Evolutionary conservation across 2,888 invertebrate genomes (phyloP).

Genomic region (Lasioglossum calceatum): DNA sequence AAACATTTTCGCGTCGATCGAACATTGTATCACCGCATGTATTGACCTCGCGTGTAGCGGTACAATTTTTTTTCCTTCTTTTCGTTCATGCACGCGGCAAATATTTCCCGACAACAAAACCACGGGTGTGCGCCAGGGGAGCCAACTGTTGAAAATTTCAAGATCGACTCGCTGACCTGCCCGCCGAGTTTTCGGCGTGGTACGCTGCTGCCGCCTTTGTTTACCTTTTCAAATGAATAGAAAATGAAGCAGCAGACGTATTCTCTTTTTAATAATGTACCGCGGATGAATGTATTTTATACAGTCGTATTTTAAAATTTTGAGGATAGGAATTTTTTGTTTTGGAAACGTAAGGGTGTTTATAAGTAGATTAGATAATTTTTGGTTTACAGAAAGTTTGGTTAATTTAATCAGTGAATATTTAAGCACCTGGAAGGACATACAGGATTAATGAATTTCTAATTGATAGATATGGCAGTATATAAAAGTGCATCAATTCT

Average conservation of each 20-base stretch:
- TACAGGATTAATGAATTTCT: not conserved
- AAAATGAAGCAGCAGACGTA: not conserved
- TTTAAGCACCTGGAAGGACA: not conserved
- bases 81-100: not conserved
- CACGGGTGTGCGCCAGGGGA: not conserved
- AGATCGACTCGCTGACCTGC: not conserved
- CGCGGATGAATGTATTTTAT: no score
- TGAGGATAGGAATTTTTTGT: no score
- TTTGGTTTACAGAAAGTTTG: no score
- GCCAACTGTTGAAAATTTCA: not conserved
- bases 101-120: not conserved
- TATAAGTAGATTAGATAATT: no score
- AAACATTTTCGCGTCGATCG: constrained; percentile 29
- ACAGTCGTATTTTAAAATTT: no score
- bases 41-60: not conserved
- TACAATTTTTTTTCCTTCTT: not conserved
- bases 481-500: no score
- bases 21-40: not conserved
- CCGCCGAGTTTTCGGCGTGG: not conserved
- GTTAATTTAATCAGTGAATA: no score
- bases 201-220: not conserved
- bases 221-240: not conserved
- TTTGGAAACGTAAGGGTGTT: no score
- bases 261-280: no score
- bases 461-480: not conserved